These are phyloP conservation scores for Takifugu ocellatus DNA, from an alignment of 2,797 vertebrate species.

Conservation along the genomic window DNA sequence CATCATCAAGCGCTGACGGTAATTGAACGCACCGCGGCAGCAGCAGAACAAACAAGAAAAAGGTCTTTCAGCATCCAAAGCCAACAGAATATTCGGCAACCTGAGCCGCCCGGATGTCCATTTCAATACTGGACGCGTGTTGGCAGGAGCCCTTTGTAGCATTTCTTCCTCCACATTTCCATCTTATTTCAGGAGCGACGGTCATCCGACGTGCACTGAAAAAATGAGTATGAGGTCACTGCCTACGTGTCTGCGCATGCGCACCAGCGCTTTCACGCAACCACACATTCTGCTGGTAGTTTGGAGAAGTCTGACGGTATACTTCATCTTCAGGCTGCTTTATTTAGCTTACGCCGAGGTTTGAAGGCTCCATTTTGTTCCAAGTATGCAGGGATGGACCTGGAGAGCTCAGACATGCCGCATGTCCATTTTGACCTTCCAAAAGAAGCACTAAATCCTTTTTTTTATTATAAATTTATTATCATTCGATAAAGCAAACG, in stretches of 20 bases:
- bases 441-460: not conserved
- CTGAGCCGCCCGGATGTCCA: not conserved
- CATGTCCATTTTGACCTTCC: not conserved
- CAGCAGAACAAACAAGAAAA: not conserved
- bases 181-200: constrained; percentile 40
- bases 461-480: constrained; percentile 87
- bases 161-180: constrained; percentile 30
- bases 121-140: not conserved
- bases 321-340: too few species aligned
- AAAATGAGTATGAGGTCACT: constrained; percentile 70
- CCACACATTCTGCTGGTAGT: too few species aligned
- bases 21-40: constrained; percentile 45
- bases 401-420: too few species aligned
- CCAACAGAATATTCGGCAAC: not conserved
- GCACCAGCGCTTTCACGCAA: constrained; percentile 20
- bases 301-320: too few species aligned
- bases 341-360: too few species aligned
- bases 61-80: constrained; percentile 8
- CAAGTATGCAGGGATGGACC: too few species aligned
- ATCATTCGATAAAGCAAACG: constrained; percentile 78
- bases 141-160: too few species aligned
- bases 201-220: constrained; percentile 48
- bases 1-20: constrained; percentile 23
- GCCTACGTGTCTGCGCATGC: constrained; percentile 62
- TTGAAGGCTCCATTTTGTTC: too few species aligned